Conservation (phyloP, 2,113 vertebrate genomes). For the Zosterops japonicus region DNA sequence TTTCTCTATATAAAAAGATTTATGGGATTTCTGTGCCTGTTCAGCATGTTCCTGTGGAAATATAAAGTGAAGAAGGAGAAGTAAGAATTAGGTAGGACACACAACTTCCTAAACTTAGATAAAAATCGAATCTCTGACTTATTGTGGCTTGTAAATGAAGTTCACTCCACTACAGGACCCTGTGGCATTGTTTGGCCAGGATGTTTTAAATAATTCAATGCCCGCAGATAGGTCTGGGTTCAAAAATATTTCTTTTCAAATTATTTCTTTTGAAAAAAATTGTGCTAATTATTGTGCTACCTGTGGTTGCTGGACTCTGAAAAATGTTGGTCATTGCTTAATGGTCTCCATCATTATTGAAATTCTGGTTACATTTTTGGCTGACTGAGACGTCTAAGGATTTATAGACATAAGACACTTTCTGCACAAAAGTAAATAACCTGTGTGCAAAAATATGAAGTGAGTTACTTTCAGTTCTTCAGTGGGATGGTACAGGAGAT, state of each 20-base stretch:
- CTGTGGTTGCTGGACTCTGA: not conserved
- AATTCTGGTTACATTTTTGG: not conserved
- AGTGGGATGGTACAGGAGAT: not conserved
- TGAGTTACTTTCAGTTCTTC: not conserved
- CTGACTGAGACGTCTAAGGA: not conserved
- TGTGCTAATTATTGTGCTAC: fast-evolving
- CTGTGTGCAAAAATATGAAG: not conserved
- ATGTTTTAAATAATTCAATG: not conserved
- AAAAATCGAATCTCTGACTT: not conserved
- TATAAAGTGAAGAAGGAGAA: not conserved
- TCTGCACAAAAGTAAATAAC: not conserved
- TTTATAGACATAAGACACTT: not conserved
- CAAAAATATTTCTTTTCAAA: not conserved
- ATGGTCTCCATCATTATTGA: not conserved
- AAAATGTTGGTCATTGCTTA: not conserved
- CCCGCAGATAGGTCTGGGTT: not conserved
- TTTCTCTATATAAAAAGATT: not conserved
- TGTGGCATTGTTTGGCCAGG: fast-evolving
- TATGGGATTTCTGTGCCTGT: not conserved
- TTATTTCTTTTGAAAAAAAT: not conserved
- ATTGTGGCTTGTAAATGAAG: not conserved
- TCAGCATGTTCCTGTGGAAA: not conserved
- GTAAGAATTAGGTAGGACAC: not conserved
- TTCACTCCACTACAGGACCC: not conserved
- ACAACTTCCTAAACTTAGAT: not conserved